Evolutionary conservation across 1,140 invertebrate genomes (phyloP).

Genomic region (Drosophila miranda): DNA sequence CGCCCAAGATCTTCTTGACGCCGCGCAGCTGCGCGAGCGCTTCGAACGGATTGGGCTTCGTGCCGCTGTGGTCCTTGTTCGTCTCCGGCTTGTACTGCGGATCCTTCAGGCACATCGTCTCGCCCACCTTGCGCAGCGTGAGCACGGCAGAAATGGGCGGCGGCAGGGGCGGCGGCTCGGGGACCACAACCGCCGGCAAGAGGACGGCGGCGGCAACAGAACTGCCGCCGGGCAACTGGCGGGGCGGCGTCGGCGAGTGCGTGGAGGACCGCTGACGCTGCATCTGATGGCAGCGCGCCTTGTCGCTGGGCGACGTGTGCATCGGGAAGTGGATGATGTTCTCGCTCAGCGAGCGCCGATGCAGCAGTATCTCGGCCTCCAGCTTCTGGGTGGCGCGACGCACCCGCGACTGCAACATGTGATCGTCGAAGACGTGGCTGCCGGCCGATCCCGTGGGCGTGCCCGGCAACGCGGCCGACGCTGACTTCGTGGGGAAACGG

Average conservation of each 20-base stretch:
- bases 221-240: conserved; percentile 32
- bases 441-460: conserved; percentile 70
- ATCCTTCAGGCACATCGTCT: conserved; percentile 91
- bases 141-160: conserved; percentile 82
- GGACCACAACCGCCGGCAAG: conserved; percentile 21
- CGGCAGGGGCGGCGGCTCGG: conserved; percentile 57
- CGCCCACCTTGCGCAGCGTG: conserved; percentile 86
- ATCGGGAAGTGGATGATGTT: conserved; percentile 84
- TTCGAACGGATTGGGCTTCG: conserved; percentile 87
- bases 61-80: conserved; percentile 82
- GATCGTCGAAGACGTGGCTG: conserved; percentile 61
- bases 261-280: conserved; percentile 76
- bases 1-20: conserved; percentile 90
- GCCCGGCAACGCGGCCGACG: conserved; percentile 61
- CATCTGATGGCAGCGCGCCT: conserved; percentile 88
- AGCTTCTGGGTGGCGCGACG: conserved; percentile 82
- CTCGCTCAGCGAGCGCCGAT: conserved; percentile 88
- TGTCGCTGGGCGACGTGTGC: conserved; percentile 86
- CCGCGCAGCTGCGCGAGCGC: conserved; percentile 86
- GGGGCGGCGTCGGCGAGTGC: conserved; percentile 71
- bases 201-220: conserved; percentile 20
- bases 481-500: conserved; percentile 71
- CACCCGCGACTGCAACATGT: conserved; percentile 62
- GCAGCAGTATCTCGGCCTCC: conserved; percentile 71
- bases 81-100: conserved; percentile 88